A percentile compares a stretch with the other conserved stretches of the same genome.
Evolutionary conservation across 2,888 invertebrate species (phyloP).

Genomic region (Lepetodrilus schrolli): DNA sequence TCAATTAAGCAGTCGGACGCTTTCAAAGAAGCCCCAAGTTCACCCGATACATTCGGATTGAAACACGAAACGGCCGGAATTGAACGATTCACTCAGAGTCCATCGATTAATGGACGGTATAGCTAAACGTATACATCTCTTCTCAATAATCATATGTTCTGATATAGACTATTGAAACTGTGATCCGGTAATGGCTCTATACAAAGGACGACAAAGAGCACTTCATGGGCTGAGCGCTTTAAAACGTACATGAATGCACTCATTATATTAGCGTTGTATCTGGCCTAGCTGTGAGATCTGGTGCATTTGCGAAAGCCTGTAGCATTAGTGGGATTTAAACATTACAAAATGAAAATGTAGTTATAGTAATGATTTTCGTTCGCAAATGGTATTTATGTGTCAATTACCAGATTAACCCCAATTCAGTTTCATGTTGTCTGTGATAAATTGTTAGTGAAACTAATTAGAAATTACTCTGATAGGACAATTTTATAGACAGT

Average conservation of each 20-base stretch:
- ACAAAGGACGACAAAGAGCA: neutral
- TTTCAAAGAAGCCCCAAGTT: constrained; percentile 6
- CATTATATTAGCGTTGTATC: neutral
- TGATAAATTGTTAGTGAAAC: neutral
- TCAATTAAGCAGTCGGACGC: neutral
- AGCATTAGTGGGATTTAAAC: constrained; percentile 3
- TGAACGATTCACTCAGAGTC: constrained; percentile 9
- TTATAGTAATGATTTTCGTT: constrained; percentile 8
- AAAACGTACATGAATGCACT: constrained; percentile 17
- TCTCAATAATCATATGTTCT: constrained; percentile 25
- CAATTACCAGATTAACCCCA: neutral
- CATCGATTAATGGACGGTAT: constrained; percentile 22
- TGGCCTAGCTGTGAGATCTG: neutral
- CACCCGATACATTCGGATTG: constrained; percentile 9
- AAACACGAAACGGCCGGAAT: constrained; percentile 18
- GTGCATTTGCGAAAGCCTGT: constrained; percentile 16
- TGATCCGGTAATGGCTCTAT: constrained; percentile 11
- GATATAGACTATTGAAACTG: constrained; percentile 26
- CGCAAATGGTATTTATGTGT: neutral
- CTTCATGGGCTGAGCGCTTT: neutral
- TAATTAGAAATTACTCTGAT: neutral
- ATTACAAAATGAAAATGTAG: constrained; percentile 25
- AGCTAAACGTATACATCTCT: constrained; percentile 26
- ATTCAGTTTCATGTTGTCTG: neutral
- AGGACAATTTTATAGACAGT: no score